These are phyloP conservation scores for Cheilosia pagana DNA, from an alignment of 2,888 invertebrate genomes.

Conservation along the genomic window DNA sequence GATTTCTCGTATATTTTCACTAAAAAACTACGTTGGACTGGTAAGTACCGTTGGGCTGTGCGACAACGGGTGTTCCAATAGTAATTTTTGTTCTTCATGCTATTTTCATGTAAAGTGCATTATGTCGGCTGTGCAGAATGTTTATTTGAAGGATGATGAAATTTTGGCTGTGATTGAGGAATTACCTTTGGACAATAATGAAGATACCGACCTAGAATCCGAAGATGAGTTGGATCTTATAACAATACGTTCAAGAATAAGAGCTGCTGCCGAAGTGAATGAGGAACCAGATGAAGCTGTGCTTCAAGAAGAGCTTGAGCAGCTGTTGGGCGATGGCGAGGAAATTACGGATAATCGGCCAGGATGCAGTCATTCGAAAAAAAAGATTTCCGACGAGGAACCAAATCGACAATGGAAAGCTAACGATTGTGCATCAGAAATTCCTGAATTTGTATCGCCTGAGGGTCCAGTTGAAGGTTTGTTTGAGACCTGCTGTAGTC, in stretches of 20 bases:
- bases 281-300: slow-evolving; percentile 30
- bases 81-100: slow-evolving; percentile 5
- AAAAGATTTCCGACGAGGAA: slow-evolving; percentile 13
- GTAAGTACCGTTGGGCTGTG: slow-evolving; percentile 24
- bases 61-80: neutral
- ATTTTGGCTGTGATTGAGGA: neutral
- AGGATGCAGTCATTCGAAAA: slow-evolving; percentile 21
- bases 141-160: slow-evolving; percentile 3
- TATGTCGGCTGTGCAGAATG: slow-evolving; percentile 19
- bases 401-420: slow-evolving; percentile 35
- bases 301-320: slow-evolving; percentile 33
- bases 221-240: slow-evolving; percentile 13
- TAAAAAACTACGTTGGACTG: neutral
- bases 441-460: slow-evolving; percentile 32
- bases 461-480: slow-evolving; percentile 8
- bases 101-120: slow-evolving; percentile 3
- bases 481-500: neutral
- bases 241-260: slow-evolving; percentile 11
- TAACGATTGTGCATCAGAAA: slow-evolving; percentile 12
- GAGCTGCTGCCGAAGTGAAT: slow-evolving; percentile 6
- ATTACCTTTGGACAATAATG: slow-evolving; percentile 1
- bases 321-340: slow-evolving; percentile 15
- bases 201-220: slow-evolving; percentile 9
- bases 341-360: slow-evolving; percentile 11
- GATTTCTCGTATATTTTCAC: neutral